Base-by-base conservation (phyloP, 2,113 vertebrate genomes). In the Odocoileus hemionus region DNA sequence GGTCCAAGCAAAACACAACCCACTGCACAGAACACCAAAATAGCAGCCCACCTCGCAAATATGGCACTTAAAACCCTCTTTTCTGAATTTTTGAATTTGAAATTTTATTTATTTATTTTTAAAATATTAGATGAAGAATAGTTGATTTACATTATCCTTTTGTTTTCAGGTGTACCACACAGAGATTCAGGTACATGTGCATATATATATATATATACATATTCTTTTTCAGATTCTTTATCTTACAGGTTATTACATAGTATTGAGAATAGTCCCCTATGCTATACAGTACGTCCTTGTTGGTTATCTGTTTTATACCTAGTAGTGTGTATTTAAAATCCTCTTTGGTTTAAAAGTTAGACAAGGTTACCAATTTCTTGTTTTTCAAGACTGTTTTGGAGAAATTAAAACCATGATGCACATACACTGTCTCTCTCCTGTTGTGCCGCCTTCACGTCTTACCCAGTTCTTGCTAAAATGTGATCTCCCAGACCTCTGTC, bases 21-120 rank as follows among this genome's bases (percentile, higher is more conserved):
- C n/a, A 3, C 0, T 1, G 61, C 26, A 2, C 0, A 17, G 33
- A 21, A 25, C 10, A 13, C 43, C 12, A 0, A 16, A 3, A 1
- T 4, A 8, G 1, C 12, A 0, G 6, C 33, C 58, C 36, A 0
- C 13, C 50, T 17, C 2, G 14, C 15, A 10, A 50, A 6, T 33
- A 11, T 0, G 10, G 17, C 13, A 0, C 60, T 1, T 6, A 6
- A 9, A 5, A 55, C 36, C 11, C 30, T 19, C 23, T 17, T 39
- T 58, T 58, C 57, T 58, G 57, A 58, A 28, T 67, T 67, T 33
- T n/a, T 17, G 30, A 67, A 67, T 19, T 67, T 67, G 7, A 19
- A n/a, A n/a, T 19, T 67, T 36, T n/a, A 21, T 67, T 19, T 10
- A 67, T 19, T 67, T 64, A 64, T 67, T 33, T n/a, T 19, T 9